phyloP scores from a whole-genome alignment of 2,113 vertebrate species.

The Ictalurus punctatus region DNA sequence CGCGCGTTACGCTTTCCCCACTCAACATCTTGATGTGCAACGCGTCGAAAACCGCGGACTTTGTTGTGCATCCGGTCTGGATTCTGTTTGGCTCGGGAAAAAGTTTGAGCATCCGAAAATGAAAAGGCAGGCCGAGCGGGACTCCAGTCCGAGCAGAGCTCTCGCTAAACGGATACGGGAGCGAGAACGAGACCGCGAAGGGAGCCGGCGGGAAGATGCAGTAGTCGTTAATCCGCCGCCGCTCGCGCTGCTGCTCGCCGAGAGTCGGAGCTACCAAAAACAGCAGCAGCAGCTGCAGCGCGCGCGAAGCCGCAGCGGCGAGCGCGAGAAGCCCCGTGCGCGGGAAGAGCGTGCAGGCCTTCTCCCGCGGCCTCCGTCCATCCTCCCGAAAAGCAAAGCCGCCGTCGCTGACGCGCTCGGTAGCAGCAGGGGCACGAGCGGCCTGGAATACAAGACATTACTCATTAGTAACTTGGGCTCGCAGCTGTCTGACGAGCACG shows the following conservation, averaged over 20 bases:
- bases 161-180: conserved; percentile 78
- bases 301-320: conserved; percentile 71
- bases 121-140: conserved; percentile 90
- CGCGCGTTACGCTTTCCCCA: not conserved
- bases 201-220: conserved; percentile 68
- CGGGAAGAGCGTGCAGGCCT: conserved; percentile 69
- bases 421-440: conserved; percentile 55
- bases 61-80: conserved; percentile 4
- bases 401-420: conserved; percentile 64
- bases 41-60: conserved; percentile 21
- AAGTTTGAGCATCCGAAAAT: conserved; percentile 74
- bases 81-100: conserved; percentile 55
- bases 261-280: conserved; percentile 75
- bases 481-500: conserved; percentile 89
- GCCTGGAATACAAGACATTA: conserved; percentile 91
- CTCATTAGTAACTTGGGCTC: conserved; percentile 93
- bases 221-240: conserved; percentile 50
- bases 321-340: conserved; percentile 79
- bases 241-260: conserved; percentile 70
- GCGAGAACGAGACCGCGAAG: conserved; percentile 76
- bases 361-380: conserved; percentile 68
- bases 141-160: conserved; percentile 80
- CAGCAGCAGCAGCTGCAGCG: conserved; percentile 44
- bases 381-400: conserved; percentile 56
- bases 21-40: conserved; percentile 34